Evolutionary conservation across 2,113 vertebrate genomes (phyloP).

Genomic region (Mirza zaza): DNA sequence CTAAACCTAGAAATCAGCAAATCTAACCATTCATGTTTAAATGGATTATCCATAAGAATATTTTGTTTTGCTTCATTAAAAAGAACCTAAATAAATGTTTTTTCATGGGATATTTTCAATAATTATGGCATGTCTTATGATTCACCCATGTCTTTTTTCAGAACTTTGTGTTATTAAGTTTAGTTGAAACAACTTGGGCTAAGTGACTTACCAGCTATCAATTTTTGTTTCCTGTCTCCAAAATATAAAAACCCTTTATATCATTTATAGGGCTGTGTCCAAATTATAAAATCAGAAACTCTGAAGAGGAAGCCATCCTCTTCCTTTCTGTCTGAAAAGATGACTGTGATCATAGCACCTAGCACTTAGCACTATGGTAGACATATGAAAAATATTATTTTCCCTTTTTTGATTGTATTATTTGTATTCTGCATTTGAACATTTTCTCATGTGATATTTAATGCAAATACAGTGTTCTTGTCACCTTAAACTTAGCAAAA

Average conservation of each 20-base stretch:
- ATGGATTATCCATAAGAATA: neutral
- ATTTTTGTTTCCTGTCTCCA: constrained; percentile 28
- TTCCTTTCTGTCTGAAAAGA: no score
- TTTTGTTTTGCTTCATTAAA: constrained; percentile 3
- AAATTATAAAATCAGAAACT: constrained; percentile 20
- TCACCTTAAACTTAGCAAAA: neutral
- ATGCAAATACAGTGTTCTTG: neutral
- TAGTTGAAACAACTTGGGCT: neutral
- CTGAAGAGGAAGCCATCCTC: no score
- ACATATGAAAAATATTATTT: neutral
- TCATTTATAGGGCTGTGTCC: neutral
- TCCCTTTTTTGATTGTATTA: neutral
- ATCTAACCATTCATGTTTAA: neutral
- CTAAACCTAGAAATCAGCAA: constrained; percentile 24
- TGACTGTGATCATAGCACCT: no score
- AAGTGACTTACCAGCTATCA: neutral
- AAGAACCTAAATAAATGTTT: constrained; percentile 19
- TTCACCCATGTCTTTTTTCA: neutral
- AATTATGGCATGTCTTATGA: neutral
- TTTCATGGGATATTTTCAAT: neutral
- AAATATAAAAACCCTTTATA: neutral
- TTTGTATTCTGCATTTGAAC: constrained; percentile 1
- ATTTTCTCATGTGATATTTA: neutral
- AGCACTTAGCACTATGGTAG: neutral
- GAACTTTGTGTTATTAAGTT: neutral